phyloP scores from a whole-genome alignment of 2,797 vertebrate genomes.

The Xyrichtys novacula region DNA sequence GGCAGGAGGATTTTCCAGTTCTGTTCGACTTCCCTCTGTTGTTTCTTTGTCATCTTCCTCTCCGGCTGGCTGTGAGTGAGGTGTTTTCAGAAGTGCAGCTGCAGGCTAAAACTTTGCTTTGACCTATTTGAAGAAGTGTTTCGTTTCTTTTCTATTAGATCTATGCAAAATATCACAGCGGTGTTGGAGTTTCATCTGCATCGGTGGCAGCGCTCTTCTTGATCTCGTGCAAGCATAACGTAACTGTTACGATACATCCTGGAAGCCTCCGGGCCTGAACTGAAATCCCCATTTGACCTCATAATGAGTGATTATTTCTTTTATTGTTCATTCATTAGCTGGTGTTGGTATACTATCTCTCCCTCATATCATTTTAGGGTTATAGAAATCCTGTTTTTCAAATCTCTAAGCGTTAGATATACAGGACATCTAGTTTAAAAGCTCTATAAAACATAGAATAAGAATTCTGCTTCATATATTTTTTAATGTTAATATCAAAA shows the following conservation, averaged over 20 bases:
- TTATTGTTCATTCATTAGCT: not conserved
- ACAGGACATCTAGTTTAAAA: too few species aligned
- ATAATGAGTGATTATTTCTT: not conserved
- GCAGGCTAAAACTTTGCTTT: not conserved
- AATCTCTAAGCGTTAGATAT: too few species aligned
- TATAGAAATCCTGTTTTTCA: not conserved
- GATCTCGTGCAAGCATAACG: not conserved
- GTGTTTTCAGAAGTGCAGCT: not conserved
- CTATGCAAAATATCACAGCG: not conserved
- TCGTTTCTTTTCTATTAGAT: not conserved
- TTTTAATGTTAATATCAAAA: not conserved
- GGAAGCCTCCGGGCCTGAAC: not conserved
- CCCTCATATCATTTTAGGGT: not conserved
- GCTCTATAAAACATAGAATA: too few species aligned
- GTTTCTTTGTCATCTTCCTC: not conserved
- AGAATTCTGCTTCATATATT: too few species aligned
- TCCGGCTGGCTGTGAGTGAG: not conserved
- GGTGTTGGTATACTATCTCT: not conserved
- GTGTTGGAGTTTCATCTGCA: not conserved
- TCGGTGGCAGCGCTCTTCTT: not conserved
- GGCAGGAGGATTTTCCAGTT: not conserved
- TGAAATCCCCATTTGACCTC: not conserved
- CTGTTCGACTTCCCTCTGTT: not conserved
- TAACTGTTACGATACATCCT: not conserved
- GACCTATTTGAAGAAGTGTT: not conserved